Conservation (phyloP, 2,888 invertebrate species). For the Tipula lateralis region DNA sequence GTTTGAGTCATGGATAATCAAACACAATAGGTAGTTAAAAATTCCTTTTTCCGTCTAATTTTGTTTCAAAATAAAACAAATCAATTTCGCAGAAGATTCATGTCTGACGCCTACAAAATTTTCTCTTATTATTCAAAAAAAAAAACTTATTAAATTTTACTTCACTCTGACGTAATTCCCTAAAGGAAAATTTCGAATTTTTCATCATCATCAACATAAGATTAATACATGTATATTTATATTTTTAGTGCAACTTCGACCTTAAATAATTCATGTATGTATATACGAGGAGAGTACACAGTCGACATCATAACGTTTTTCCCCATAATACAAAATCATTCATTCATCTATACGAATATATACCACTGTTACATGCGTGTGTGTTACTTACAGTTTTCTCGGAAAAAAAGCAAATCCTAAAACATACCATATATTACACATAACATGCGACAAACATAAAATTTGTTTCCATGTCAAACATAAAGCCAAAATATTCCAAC, state of each 20-base stretch:
- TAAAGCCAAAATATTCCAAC: too few relatives aligned
- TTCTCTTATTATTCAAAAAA: neutral
- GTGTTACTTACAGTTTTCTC: neutral
- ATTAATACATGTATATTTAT: neutral
- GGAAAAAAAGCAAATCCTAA: neutral
- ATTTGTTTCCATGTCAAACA: neutral
- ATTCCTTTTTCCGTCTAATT: neutral
- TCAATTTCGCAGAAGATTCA: neutral
- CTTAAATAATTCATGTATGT: slow-evolving; percentile 1
- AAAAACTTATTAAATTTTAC: neutral
- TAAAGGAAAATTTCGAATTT: neutral
- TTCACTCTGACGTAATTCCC: neutral
- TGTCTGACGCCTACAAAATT: neutral
- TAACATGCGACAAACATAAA: neutral
- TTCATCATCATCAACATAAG: neutral
- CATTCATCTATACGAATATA: neutral
- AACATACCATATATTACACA: too few relatives aligned
- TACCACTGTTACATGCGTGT: neutral
- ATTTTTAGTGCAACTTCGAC: neutral
- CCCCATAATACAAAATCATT: neutral
- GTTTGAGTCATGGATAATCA: neutral
- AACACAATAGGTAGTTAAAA: neutral
- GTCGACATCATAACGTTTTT: neutral
- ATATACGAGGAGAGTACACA: too few relatives aligned
- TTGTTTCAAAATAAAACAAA: neutral